A percentile compares a stretch with the other conserved stretches of the same genome.
phyloP scores from a whole-genome alignment of 2,113 vertebrate species.

The Cebidichthys violaceus region DNA sequence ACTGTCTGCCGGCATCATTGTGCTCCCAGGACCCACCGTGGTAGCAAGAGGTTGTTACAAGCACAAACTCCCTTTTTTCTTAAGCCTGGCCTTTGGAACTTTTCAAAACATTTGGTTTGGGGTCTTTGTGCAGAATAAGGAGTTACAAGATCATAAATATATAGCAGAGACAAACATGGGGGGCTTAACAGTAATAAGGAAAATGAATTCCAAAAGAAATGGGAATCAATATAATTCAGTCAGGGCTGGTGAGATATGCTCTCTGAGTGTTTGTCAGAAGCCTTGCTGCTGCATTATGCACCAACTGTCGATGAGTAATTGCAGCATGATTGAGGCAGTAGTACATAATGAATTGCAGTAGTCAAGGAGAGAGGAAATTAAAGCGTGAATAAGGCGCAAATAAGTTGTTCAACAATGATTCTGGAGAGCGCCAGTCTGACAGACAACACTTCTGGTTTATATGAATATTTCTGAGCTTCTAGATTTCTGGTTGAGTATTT shows the following conservation, averaged over 20 bases:
- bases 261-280: neutral
- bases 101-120: slow-evolving; percentile 2
- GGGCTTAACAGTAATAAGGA: slow-evolving; percentile 21
- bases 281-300: slow-evolving; percentile 10
- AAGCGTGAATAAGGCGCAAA: neutral
- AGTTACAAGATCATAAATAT: neutral
- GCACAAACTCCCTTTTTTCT: neutral
- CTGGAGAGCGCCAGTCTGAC: neutral
- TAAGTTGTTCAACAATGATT: neutral
- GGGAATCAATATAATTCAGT: neutral
- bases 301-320: neutral
- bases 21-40: no score
- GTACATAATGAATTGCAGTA: neutral
- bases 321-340: slow-evolving; percentile 13
- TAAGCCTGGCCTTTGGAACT: neutral
- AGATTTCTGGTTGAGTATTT: slow-evolving; percentile 3
- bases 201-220: slow-evolving; percentile 21
- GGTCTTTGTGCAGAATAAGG: neutral
- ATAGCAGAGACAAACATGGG: neutral
- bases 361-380: neutral
- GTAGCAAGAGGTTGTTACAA: no score
- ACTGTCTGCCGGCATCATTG: no score
- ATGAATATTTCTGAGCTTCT: neutral
- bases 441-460: neutral
- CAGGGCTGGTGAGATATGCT: neutral